A percentile compares a stretch with the other conserved stretches of the same genome.
Conservation (phyloP, 2,113 vertebrate genomes). For the Ahaetulla prasina region DNA sequence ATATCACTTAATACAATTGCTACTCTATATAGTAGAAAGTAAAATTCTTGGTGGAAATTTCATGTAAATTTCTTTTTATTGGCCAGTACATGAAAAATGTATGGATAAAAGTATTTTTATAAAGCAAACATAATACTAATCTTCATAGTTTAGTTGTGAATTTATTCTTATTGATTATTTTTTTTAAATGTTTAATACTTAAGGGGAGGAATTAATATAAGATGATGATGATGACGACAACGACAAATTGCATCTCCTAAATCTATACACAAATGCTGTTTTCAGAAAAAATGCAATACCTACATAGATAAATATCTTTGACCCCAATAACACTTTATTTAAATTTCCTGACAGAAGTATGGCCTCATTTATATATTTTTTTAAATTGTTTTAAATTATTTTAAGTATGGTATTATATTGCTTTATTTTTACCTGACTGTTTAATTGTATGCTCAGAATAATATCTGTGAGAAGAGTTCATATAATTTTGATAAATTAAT, state of each 20-base stretch:
- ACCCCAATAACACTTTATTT: background rate
- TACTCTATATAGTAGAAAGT: background rate
- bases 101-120: background rate
- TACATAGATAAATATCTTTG: background rate
- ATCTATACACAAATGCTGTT: background rate
- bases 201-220: background rate
- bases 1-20: background rate
- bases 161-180: background rate
- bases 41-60: background rate
- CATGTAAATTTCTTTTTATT: background rate
- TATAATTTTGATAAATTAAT: background rate
- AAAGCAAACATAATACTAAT: background rate
- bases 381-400: background rate
- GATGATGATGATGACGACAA: background rate
- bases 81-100: background rate
- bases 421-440: background rate
- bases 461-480: background rate
- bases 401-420: background rate
- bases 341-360: background rate
- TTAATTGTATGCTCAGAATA: background rate
- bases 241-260: background rate
- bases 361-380: background rate
- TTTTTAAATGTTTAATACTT: background rate
- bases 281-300: background rate
- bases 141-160: background rate